A percentile compares a stretch with the other conserved stretches of the same genome.
Evolutionary conservation across 2,797 vertebrate genomes (phyloP).

Genomic region (Gallinago nigripennis): DNA sequence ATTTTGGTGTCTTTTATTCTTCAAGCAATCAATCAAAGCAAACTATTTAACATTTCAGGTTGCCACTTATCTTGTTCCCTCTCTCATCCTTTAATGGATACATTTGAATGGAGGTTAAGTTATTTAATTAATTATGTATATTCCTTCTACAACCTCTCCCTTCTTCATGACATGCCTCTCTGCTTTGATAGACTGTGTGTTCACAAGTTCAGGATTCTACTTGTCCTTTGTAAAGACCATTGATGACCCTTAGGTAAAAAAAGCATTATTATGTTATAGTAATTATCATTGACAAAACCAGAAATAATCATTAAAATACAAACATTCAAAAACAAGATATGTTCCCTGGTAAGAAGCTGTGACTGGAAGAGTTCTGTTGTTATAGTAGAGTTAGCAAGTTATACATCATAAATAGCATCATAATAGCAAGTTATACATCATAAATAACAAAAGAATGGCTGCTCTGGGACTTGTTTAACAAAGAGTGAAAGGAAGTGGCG

Average conservation of each 20-base stretch:
- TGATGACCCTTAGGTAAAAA: background rate
- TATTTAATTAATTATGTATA: background rate
- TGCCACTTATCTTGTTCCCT: background rate
- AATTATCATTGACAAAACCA: background rate
- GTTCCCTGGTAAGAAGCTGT: background rate
- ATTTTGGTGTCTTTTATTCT: background rate
- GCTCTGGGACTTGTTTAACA: background rate
- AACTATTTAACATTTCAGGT: background rate
- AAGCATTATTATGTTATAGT: background rate
- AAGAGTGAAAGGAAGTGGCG: background rate
- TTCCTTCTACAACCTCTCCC: background rate
- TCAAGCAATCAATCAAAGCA: background rate
- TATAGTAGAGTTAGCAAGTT: background rate
- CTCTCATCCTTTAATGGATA: background rate
- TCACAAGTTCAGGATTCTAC: background rate
- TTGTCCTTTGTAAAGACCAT: background rate
- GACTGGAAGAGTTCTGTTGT: background rate
- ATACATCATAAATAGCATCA: background rate
- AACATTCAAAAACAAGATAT: background rate
- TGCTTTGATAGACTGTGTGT: background rate
- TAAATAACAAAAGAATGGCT: background rate
- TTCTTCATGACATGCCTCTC: background rate
- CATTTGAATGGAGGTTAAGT: background rate
- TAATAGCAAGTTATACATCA: background rate
- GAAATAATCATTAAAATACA: background rate